Evolutionary conservation across 2,113 vertebrate species (phyloP).

Genomic region (Danionella cerebrum): DNA sequence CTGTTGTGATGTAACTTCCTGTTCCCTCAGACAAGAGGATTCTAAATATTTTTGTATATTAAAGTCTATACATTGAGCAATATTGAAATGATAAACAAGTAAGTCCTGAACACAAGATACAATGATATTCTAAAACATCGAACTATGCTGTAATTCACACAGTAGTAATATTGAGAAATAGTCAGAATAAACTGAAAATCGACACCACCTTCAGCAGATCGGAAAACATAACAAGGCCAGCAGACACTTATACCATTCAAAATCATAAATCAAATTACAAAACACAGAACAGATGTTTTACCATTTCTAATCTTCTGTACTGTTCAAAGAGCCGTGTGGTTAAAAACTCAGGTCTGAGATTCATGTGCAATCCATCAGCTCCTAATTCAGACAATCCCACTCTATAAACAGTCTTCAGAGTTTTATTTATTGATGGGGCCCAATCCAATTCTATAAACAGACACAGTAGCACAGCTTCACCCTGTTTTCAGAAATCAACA

Average conservation of each 20-base stretch:
- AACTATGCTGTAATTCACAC: too few species aligned
- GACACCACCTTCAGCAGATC: not conserved
- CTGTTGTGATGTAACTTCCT: too few species aligned
- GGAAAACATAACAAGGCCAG: not conserved
- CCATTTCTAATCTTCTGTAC: not conserved
- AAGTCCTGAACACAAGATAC: too few species aligned
- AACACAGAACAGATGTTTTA: not conserved
- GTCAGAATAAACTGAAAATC: not conserved
- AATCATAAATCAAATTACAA: not conserved
- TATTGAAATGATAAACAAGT: too few species aligned
- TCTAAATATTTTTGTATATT: too few species aligned
- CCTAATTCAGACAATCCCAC: conserved; percentile 10
- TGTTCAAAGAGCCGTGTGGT: not conserved
- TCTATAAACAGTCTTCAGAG: conserved; percentile 19
- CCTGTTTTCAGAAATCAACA: not conserved
- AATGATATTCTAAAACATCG: too few species aligned
- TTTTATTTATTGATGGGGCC: conserved; percentile 4
- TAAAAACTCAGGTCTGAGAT: not conserved
- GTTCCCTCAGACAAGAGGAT: too few species aligned
- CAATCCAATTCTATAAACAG: conserved; percentile 18
- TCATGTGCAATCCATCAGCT: conserved; percentile 7
- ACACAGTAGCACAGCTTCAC: not conserved
- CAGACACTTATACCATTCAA: not conserved
- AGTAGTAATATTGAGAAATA: too few species aligned
- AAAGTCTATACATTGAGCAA: too few species aligned